Base-by-base conservation (phyloP, 92 coral and sea anemone genomes). In the Parazoanthus swiftii region DNA sequence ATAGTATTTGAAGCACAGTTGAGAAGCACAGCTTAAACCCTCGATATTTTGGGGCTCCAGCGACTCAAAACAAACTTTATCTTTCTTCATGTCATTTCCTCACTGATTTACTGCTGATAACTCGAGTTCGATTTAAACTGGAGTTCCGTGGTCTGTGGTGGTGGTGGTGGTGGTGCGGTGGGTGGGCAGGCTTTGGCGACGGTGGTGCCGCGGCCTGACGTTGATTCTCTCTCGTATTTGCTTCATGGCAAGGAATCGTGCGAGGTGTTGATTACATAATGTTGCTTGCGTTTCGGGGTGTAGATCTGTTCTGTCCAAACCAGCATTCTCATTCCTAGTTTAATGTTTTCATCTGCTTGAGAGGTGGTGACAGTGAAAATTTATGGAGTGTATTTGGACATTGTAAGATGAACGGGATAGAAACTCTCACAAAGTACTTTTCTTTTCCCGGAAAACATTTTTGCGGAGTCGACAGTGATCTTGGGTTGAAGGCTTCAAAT, bases 401-500 rank as follows among this genome's bases (percentile, higher is more conserved):
- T 5, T 74, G 78, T 74, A 7, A 43, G 77, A 29, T 74, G 33
- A 29, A 29, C 33, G 33, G 33, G 33, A 29, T 29, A 29, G 33
- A 0, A 29, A 0, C 33, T 29, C 33, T 29, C 33, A 29, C 78
- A 74, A 48, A 35, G 78, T 74, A 74, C 20, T 29, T 29, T 29
- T 29, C 33, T 29, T 29, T 29, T 29, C 33, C 33, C 33, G 33
- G 33, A 29, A 29, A 29, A 29, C 33, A 29, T 29, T 29, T 29
- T 29, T 29, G 33, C 33, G 33, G 33, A 29, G 33, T 29, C 33
- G 33, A 29, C 33, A 29, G 33, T 29, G 33, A 29, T 29, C 33
- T 29, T 29, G 65, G 74, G 80, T 89, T 39, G 35, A 43, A 13
- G 89, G 89, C 36, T 89, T 82, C 42, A 85, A 16, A 33, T 84